Conservation (phyloP, 2,797 vertebrate species). For the Esox masquinongy region DNA sequence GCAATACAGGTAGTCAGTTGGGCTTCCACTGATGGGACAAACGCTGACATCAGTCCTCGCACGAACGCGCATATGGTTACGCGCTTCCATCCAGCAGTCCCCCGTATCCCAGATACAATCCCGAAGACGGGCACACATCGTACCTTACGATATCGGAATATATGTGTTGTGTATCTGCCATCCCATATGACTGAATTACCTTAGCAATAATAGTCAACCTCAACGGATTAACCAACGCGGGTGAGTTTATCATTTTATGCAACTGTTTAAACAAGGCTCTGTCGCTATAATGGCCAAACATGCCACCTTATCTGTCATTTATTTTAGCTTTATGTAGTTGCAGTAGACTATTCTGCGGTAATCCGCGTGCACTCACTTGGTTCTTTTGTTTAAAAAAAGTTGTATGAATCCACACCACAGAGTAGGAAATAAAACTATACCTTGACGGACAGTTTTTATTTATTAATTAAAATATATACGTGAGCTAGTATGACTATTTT, state of each 20-base stretch:
- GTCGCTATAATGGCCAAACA: background rate
- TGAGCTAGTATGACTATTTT: background rate
- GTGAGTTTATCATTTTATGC: slow-evolving; percentile 40
- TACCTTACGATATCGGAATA: slow-evolving; percentile 34
- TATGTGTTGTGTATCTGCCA: slow-evolving; percentile 30
- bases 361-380: background rate
- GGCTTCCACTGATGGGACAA: slow-evolving; percentile 28
- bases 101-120: slow-evolving; percentile 51
- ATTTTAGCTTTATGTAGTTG: background rate
- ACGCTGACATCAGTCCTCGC: slow-evolving; percentile 40
- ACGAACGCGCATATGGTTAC: slow-evolving; percentile 59
- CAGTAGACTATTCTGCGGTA: background rate
- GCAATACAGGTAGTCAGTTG: background rate
- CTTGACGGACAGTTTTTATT: background rate
- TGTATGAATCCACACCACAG: background rate
- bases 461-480: background rate
- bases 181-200: slow-evolving; percentile 37
- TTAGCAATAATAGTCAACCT: slow-evolving; percentile 23
- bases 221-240: slow-evolving; percentile 32
- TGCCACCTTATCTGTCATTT: background rate
- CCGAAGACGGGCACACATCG: slow-evolving; percentile 50
- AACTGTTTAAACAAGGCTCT: background rate
- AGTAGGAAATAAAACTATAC: background rate
- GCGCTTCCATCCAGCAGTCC: slow-evolving; percentile 52
- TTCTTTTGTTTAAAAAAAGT: background rate